phyloP scores from a whole-genome alignment of 2,888 invertebrate genomes.

The Lutraria lutraria region DNA sequence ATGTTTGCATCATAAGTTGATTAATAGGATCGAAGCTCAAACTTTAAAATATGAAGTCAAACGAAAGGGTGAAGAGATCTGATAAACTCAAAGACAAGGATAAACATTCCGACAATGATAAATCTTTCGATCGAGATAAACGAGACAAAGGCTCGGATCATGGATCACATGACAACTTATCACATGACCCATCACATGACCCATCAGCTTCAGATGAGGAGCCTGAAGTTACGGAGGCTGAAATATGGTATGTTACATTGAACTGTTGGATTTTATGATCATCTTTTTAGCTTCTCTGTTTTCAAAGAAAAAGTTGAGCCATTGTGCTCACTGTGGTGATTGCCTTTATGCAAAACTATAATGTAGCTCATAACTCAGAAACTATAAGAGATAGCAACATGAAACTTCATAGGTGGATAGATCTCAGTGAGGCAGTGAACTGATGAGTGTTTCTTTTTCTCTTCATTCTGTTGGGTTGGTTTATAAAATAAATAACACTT shows the following conservation, averaged over 20 bases:
- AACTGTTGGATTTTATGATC: neutral
- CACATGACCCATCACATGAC: conserved; percentile 25
- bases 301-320: too few species aligned
- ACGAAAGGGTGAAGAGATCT: neutral
- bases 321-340: too few species aligned
- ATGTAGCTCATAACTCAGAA: too few species aligned
- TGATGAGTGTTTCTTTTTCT: too few species aligned
- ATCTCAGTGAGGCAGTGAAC: too few species aligned
- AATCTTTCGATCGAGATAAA: neutral
- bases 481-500: neutral
- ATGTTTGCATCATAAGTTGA: neutral
- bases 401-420: too few species aligned
- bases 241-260: conserved; percentile 35
- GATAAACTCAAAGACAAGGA: neutral
- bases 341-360: too few species aligned
- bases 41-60: neutral
- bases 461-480: neutral
- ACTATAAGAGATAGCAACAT: too few species aligned
- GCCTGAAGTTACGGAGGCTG: conserved; percentile 24
- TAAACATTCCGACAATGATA: neutral
- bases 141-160: conserved; percentile 7
- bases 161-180: conserved; percentile 26
- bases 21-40: neutral
- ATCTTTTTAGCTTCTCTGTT: too few species aligned
- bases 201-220: neutral